Evolutionary conservation across 2,888 invertebrate species (phyloP).

Genomic region (Drosophila atroscutellata): DNA sequence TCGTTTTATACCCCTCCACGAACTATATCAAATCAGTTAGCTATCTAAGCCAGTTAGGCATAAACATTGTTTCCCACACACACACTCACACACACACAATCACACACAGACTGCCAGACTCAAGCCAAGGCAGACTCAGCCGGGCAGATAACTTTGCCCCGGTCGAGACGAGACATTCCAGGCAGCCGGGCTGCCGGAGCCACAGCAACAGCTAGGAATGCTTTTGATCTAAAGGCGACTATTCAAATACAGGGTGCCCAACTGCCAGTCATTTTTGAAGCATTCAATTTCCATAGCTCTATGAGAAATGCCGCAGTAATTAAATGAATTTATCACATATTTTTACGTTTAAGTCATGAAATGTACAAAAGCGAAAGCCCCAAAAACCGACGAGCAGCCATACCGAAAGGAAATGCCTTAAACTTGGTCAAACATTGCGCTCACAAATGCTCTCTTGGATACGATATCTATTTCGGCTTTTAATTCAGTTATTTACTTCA

Average conservation of each 20-base stretch:
- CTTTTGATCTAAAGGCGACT: slow-evolving; percentile 72
- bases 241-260: slow-evolving; percentile 71
- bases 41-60: slow-evolving; percentile 70
- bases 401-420: slow-evolving; percentile 26
- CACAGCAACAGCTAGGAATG: slow-evolving; percentile 76
- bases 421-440: slow-evolving; percentile 19
- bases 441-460: not conserved
- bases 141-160: slow-evolving; percentile 54
- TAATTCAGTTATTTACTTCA: not conserved
- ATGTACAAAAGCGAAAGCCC: slow-evolving; percentile 32
- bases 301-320: slow-evolving; percentile 40
- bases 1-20: slow-evolving; percentile 41
- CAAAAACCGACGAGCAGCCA: slow-evolving; percentile 10
- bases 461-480: not conserved
- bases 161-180: slow-evolving; percentile 70
- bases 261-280: slow-evolving; percentile 28
- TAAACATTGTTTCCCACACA: slow-evolving; percentile 72
- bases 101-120: slow-evolving; percentile 15
- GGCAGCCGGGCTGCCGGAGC: slow-evolving; percentile 48
- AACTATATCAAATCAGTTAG: slow-evolving; percentile 61
- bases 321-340: slow-evolving; percentile 63
- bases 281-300: slow-evolving; percentile 60
- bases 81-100: slow-evolving; percentile 7
- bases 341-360: slow-evolving; percentile 31
- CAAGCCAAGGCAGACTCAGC: slow-evolving; percentile 32